A percentile compares a stretch with the other conserved stretches of the same genome.
These are phyloP conservation scores for Eilema caniola DNA, from an alignment of 2,888 invertebrate species.

Conservation along the genomic window DNA sequence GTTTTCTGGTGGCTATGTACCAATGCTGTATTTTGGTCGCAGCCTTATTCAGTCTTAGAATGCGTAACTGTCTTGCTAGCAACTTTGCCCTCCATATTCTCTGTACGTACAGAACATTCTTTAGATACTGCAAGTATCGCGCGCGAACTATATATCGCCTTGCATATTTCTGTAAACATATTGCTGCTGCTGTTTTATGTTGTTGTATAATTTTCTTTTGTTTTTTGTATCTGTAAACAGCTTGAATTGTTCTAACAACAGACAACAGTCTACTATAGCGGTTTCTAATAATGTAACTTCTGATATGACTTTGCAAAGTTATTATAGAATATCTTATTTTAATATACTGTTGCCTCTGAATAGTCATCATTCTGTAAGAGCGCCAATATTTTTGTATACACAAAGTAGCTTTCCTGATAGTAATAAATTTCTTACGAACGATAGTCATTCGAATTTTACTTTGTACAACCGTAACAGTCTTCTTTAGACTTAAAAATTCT, in stretches of 20 bases:
- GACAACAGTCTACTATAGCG: constrained; percentile 55
- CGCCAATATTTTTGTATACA: constrained; percentile 76
- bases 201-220: constrained; percentile 46
- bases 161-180: constrained; percentile 63
- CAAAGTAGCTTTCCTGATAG: constrained; percentile 57
- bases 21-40: constrained; percentile 73
- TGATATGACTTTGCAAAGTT: constrained; percentile 49
- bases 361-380: constrained; percentile 59
- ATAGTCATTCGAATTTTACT: constrained; percentile 70
- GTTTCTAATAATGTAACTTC: constrained; percentile 34
- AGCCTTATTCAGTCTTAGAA: constrained; percentile 66
- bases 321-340: constrained; percentile 52
- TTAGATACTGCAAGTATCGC: constrained; percentile 56
- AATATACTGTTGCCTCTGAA: constrained; percentile 57
- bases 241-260: constrained; percentile 60
- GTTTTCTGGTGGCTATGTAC: constrained; percentile 66
- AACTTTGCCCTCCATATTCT: constrained; percentile 76
- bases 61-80: constrained; percentile 66
- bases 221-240: constrained; percentile 62
- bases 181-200: constrained; percentile 55
- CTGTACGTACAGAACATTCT: constrained; percentile 9
- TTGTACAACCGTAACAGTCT: constrained; percentile 68
- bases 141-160: constrained; percentile 57
- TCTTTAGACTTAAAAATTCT: constrained; percentile 61
- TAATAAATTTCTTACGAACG: constrained; percentile 57